Evolutionary conservation across 23 tunicate species (phyloP).

Genomic region (Trididemnum clinides): DNA sequence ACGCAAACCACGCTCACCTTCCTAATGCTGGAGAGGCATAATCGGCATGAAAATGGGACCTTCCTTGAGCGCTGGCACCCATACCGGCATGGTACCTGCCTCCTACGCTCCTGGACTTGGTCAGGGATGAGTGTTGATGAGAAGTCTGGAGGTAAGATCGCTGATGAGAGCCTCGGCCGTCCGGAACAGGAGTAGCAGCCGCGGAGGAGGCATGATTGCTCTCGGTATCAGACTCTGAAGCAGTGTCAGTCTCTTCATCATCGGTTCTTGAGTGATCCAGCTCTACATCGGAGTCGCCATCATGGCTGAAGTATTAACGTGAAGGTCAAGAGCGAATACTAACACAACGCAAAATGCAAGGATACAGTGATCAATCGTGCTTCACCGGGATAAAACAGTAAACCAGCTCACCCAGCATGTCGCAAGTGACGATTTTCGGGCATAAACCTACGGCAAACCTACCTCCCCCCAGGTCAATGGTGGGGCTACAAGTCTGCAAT

Average conservation of each 20-base stretch:
- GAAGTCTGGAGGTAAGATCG: constrained; percentile 18
- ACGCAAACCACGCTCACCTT: not conserved
- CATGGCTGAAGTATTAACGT: constrained; percentile 56
- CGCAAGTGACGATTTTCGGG: too few species aligned
- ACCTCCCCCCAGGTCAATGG: too few species aligned
- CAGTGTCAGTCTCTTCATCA: constrained; percentile 92
- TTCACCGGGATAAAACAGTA: too few species aligned
- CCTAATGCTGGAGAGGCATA: not conserved
- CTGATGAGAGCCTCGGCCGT: not conserved
- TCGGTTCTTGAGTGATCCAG: constrained; percentile 49
- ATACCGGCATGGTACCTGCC: not conserved
- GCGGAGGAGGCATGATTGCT: constrained; percentile 58
- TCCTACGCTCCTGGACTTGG: constrained; percentile 21
- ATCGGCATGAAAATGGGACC: not conserved
- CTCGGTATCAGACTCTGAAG: constrained; percentile 87
- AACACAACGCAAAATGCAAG: too few species aligned
- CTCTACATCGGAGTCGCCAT: constrained; percentile 60
- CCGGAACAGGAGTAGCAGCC: constrained; percentile 58
- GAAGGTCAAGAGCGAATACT: too few species aligned
- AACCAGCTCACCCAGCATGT: too few species aligned
- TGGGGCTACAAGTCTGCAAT: too few species aligned
- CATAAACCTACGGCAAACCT: too few species aligned
- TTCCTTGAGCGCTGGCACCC: not conserved
- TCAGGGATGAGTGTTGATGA: constrained; percentile 33
- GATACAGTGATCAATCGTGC: too few species aligned